phyloP scores from a whole-genome alignment of 2,888 invertebrate genomes.

The Byasa hedistus region DNA sequence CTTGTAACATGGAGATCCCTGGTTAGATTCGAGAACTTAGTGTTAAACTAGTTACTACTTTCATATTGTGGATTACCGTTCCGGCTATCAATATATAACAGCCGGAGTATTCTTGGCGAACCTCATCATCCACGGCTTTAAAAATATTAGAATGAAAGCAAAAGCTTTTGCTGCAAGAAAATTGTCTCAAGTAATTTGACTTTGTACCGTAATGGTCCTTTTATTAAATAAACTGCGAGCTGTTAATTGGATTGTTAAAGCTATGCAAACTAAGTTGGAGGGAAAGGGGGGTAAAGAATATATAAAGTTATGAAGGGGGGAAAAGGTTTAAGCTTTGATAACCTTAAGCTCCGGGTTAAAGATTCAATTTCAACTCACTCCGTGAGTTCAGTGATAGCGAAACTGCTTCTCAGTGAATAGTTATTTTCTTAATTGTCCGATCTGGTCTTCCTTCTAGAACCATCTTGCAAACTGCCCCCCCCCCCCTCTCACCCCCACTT shows the following conservation, averaged over 20 bases:
- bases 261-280: slow-evolving; percentile 25
- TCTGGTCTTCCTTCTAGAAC: too few species aligned
- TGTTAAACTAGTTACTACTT: too few species aligned
- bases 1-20: too few species aligned
- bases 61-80: too few species aligned
- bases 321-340: slow-evolving; percentile 16
- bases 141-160: background rate
- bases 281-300: slow-evolving; percentile 6
- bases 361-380: slow-evolving; percentile 18
- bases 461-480: too few species aligned
- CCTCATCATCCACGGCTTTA: too few species aligned
- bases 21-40: too few species aligned
- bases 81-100: too few species aligned
- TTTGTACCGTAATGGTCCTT: slow-evolving; percentile 8
- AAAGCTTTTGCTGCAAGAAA: background rate
- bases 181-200: slow-evolving; percentile 2
- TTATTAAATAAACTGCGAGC: slow-evolving; percentile 24
- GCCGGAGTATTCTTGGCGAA: too few species aligned
- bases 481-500: too few species aligned
- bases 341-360: slow-evolving; percentile 8
- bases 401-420: too few species aligned
- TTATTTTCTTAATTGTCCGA: too few species aligned
- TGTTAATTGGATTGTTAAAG: slow-evolving; percentile 27
- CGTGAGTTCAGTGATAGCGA: background rate
- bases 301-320: slow-evolving; percentile 20